Evolutionary conservation across 2,888 invertebrate species (phyloP), one percentile per base, ranked within the genome.

Genomic region (Dolomedes plantarius): DNA sequence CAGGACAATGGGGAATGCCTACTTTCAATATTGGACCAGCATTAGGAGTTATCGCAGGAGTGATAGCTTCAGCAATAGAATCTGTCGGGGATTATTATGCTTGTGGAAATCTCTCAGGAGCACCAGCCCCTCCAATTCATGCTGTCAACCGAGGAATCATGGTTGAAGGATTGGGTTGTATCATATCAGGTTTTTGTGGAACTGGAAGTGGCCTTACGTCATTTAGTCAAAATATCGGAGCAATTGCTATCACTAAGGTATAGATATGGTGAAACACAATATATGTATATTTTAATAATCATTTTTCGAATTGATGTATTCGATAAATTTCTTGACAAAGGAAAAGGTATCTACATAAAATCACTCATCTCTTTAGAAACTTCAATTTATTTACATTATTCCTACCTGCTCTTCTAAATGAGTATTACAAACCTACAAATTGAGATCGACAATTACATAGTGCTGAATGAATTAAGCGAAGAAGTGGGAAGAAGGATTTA

Each of bases 51-150:
- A 90, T 95, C 79, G 95, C 95, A 0, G 95, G 95, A 0, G 95
- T 95, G 29, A 91, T 95, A 32, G 95, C 95, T 0, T 95, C 95
- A 89, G 95, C 95, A 0, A 94, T 96, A n/a, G 96, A 96, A 91
- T 95, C 95, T 5, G 94, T 96, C 86, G 96, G 96, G 90, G 97
- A 97, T 91, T 97, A 97, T 92, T 96, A 96, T 73, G 96, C 96
- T 19, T 96, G 96, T 0, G 95, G 97, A 7, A 90, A 92, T 87
- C 91, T 93, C 36, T 91, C 91, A 19, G 91, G 62, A n/a, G 88
- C 74, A 19, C 90, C 92, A 11, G 90, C 91, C 1, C 92, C 92
- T 5, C 92, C 92, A 1, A 90, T 91, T 27, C 92, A 92, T 83
- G 92, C 92, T 0, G 90, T 92, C 56, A 93, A 92, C 89, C 90